Evolutionary conservation across 1,140 invertebrate genomes (phyloP).

Genomic region (Lasioglossum albipes): DNA sequence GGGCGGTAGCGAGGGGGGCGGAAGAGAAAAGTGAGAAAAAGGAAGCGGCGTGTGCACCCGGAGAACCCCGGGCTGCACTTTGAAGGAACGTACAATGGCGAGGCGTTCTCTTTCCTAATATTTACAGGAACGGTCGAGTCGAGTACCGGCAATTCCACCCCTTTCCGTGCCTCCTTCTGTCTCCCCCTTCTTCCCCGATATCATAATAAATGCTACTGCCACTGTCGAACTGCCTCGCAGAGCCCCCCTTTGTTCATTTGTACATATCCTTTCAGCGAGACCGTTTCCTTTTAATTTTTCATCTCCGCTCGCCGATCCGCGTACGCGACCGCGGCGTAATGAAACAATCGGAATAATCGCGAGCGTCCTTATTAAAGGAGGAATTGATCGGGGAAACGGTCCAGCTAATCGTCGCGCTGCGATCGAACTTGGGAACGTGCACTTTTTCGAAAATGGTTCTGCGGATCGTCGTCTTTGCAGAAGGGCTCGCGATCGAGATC

Average conservation of each 20-base stretch:
- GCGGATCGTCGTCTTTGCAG: too few relatives aligned
- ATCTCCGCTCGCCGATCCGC: too few relatives aligned
- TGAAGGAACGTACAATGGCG: conserved; percentile 64
- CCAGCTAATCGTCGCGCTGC: not conserved
- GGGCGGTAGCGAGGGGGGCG: conserved; percentile 4
- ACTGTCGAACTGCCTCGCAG: not conserved
- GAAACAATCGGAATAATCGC: too few relatives aligned
- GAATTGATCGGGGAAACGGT: not conserved
- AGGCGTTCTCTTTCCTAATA: conserved; percentile 59
- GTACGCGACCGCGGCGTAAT: too few relatives aligned
- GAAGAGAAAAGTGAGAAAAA: conserved; percentile 65
- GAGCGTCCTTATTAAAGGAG: too few relatives aligned
- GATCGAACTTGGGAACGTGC: too few relatives aligned
- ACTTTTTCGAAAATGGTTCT: too few relatives aligned
- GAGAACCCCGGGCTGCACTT: conserved; percentile 60
- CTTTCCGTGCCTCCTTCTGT: not conserved
- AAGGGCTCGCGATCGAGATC: too few relatives aligned
- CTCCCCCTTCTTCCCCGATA: too few relatives aligned
- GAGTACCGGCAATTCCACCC: not conserved
- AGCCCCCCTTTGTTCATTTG: not conserved
- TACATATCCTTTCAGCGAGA: not conserved
- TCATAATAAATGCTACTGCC: conserved; percentile 33
- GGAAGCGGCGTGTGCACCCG: conserved; percentile 59
- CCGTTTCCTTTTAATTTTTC: too few relatives aligned
- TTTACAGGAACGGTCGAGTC: conserved; percentile 51